Base-by-base conservation (phyloP, 2,113 vertebrate species). In the Alectura lathami region DNA sequence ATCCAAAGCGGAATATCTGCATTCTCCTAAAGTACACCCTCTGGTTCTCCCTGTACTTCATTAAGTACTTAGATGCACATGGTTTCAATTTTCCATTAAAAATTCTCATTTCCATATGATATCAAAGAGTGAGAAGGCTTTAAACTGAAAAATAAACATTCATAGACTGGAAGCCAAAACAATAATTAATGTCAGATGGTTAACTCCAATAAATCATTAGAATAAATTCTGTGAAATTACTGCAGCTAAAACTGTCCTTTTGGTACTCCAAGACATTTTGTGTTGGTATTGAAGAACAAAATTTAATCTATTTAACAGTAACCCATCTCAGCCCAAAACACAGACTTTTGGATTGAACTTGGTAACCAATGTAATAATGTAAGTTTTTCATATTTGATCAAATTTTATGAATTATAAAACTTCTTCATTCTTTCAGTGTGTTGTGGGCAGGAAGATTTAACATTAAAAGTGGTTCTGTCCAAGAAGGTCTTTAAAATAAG, bases 91-190 rank as follows among this genome's bases (percentile, higher is more conserved):
- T 98, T 98, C 98, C 97, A 98, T 98, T 98, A 98, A 98, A 98
- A 98, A 97, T 98, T 98, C 98, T 98, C 97, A 99, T 99, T 99
- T 99, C 98, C 98, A 99, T 98, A 98, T 98, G 98, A 99, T 99
- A 98, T 99, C 98, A 99, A 99, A 99, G 98, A 98, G 97, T 97
- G 98, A 96, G 97, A 98, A 98, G 97, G 98, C 98, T 98, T 98
- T 98, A 98, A 98, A 98, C 98, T 98, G 98, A 98, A 98, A 98
- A 99, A 98, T 98, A 98, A 98, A 98, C 98, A 98, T 98, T 98
- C 97, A 98, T 98, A 98, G 97, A 98, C 98, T 98, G 97, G 98
- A 98, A 98, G 98, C 98, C 98, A 98, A 98, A 98, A 97, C 97
- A 98, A 98, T 98, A 98, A 99, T 99, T 98, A 97, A 98, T 98